Conservation (phyloP, 2,888 invertebrate species). For the Seira musarum region DNA sequence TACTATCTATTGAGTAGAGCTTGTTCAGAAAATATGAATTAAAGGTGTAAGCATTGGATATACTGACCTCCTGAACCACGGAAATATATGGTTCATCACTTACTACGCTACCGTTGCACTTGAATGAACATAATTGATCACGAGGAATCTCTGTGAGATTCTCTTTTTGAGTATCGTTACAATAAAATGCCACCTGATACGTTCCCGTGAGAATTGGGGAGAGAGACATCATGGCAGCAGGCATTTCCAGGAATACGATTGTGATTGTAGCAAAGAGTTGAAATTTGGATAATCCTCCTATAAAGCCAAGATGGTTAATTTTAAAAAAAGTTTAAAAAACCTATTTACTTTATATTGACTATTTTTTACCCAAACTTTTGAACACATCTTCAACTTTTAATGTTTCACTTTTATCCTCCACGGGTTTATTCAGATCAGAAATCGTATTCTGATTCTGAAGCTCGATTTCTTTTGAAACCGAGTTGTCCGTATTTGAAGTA, state of each 20-base stretch:
- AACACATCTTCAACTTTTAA: conserved; percentile 62
- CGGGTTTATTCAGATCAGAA: too few species aligned
- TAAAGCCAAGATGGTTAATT: neutral
- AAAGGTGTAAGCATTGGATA: too few species aligned
- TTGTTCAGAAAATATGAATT: too few species aligned
- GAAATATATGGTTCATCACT: conserved; percentile 50
- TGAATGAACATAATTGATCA: conserved; percentile 37
- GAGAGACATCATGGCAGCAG: conserved; percentile 56
- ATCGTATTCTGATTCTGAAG: too few species aligned
- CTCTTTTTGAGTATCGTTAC: conserved; percentile 15
- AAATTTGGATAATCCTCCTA: conserved; percentile 59
- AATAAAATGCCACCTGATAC: conserved; percentile 51
- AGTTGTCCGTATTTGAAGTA: too few species aligned
- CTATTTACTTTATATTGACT: too few species aligned
- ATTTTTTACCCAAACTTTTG: conserved; percentile 53
- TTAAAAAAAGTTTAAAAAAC: too few species aligned
- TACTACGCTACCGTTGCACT: conserved; percentile 35
- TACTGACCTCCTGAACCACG: conserved; percentile 64
- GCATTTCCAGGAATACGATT: conserved; percentile 50
- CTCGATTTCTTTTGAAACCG: neutral
- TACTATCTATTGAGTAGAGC: too few species aligned
- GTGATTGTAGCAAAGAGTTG: conserved; percentile 55
- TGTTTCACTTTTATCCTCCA: neutral
- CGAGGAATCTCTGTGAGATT: conserved; percentile 24
- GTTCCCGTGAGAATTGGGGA: conserved; percentile 58